Conservation (phyloP, 1,140 invertebrate species). For the Drosophila teissieri region DNA sequence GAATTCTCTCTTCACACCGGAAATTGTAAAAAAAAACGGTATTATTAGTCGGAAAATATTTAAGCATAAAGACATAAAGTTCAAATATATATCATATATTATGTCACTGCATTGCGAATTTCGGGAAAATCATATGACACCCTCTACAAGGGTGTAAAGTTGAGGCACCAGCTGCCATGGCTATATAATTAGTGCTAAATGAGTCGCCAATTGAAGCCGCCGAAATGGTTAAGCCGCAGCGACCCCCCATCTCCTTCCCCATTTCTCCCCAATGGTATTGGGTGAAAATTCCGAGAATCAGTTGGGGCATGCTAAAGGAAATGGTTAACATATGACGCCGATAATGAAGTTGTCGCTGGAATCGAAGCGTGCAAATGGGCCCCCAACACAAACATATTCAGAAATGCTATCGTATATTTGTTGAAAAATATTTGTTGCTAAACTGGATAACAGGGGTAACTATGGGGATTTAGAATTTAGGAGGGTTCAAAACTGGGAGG, state of each 20-base stretch:
- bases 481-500: not conserved
- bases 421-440: not conserved
- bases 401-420: conserved; percentile 2
- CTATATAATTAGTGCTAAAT: conserved; percentile 70
- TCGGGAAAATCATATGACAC: not conserved
- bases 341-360: conserved; percentile 32
- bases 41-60: not conserved
- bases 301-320: conserved; percentile 37
- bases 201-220: conserved; percentile 54
- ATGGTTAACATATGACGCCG: conserved; percentile 50
- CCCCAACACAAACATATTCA: not conserved
- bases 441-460: not conserved
- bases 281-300: conserved; percentile 33
- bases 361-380: conserved; percentile 11
- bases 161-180: conserved; percentile 11
- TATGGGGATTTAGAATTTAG: not conserved
- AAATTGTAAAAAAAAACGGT: no score
- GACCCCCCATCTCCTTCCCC: not conserved
- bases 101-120: not conserved
- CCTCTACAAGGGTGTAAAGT: conserved; percentile 6
- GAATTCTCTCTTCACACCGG: no score
- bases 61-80: no score
- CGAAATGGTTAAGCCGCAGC: conserved; percentile 19
- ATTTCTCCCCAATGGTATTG: not conserved
- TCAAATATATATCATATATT: not conserved